Evolutionary conservation across 1,140 invertebrate genomes (phyloP).

Genomic region (Drosophila varians): DNA sequence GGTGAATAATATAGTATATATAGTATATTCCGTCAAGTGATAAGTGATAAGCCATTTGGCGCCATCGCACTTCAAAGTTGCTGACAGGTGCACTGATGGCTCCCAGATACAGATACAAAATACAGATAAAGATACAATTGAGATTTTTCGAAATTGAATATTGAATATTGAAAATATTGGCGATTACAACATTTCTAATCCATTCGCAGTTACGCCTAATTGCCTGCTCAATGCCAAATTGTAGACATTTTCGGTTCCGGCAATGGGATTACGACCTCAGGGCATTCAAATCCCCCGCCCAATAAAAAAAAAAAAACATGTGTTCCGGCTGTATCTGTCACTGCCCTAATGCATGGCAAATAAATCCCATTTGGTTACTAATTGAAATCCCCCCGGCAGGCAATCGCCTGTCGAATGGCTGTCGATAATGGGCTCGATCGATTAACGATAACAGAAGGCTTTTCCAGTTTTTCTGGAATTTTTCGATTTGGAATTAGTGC

Average conservation of each 20-base stretch:
- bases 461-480: background rate
- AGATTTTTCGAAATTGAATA: constrained; percentile 5
- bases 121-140: background rate
- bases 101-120: background rate
- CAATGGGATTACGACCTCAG: constrained; percentile 29
- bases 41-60: constrained; percentile 48
- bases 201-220: constrained; percentile 34
- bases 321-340: constrained; percentile 38
- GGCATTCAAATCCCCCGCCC: background rate
- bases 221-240: constrained; percentile 9
- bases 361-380: constrained; percentile 30
- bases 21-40: constrained; percentile 20
- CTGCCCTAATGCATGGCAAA: constrained; percentile 37
- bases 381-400: constrained; percentile 22
- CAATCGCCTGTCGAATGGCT: background rate
- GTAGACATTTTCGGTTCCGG: constrained; percentile 8
- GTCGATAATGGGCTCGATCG: background rate
- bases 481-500: background rate
- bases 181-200: constrained; percentile 11
- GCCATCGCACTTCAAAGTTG: constrained; percentile 15
- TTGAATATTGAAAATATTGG: background rate
- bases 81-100: constrained; percentile 10
- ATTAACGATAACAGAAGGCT: background rate
- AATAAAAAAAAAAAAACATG: constrained; percentile 12
- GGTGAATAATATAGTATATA: constrained; percentile 44